These are phyloP conservation scores for Sarcoramphus papa DNA, from an alignment of 2,797 vertebrate genomes.

Conservation along the genomic window DNA sequence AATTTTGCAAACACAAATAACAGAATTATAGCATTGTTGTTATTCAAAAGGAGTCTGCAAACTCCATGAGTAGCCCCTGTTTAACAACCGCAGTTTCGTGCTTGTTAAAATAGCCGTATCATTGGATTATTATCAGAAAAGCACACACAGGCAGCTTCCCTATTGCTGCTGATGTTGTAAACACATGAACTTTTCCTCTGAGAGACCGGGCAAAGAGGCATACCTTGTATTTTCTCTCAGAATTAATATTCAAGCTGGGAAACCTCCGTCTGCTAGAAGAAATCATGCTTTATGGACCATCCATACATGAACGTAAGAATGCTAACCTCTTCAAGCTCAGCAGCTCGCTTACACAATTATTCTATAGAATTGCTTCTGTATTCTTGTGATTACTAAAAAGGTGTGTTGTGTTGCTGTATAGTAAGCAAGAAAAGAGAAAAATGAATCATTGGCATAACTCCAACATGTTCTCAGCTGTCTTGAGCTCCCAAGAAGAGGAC, in stretches of 20 bases:
- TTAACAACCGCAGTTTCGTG: not conserved
- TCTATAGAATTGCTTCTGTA: not conserved
- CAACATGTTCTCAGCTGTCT: not conserved
- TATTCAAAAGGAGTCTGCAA: not conserved
- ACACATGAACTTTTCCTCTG: not conserved
- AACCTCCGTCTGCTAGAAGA: not conserved
- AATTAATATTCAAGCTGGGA: not conserved
- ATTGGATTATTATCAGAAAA: not conserved
- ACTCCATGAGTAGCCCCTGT: not conserved
- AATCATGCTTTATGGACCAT: not conserved
- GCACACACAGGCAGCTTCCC: not conserved
- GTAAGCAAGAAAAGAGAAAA: not conserved
- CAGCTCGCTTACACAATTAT: not conserved
- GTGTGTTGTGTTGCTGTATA: not conserved
- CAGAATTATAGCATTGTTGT: not conserved
- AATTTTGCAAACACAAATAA: not conserved
- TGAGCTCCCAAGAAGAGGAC: not conserved
- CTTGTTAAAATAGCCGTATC: not conserved
- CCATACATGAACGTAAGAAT: not conserved
- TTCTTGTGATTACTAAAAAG: not conserved
- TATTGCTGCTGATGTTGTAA: not conserved
- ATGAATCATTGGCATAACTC: fast-evolving
- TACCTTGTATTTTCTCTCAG: not conserved
- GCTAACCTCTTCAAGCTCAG: not conserved
- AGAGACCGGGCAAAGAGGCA: not conserved